Evolutionary conservation across 2,113 vertebrate species (phyloP).

Genomic region (Chamaea fasciata): DNA sequence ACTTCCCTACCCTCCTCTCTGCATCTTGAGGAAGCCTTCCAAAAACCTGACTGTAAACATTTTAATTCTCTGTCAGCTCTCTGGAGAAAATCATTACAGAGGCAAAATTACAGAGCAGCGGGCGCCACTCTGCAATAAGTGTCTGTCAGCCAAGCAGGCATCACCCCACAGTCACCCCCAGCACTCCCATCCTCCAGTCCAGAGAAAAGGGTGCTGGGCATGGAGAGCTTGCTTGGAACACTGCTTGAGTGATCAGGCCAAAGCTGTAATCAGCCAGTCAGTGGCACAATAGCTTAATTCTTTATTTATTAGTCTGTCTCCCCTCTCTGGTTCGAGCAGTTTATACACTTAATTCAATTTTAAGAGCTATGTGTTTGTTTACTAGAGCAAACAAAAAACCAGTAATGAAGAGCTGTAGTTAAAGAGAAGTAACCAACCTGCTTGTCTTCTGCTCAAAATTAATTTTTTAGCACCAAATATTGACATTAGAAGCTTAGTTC

Average conservation of each 20-base stretch:
- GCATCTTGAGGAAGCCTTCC: neutral
- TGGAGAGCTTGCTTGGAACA: neutral
- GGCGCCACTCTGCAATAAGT: neutral
- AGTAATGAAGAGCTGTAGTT: neutral
- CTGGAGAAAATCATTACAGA: neutral
- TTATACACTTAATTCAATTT: neutral
- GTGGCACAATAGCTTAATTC: neutral
- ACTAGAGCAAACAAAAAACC: neutral
- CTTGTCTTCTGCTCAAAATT: neutral
- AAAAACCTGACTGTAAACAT: neutral
- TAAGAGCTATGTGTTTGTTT: neutral
- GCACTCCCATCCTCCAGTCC: neutral
- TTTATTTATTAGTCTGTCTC: neutral
- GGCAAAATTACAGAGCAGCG: neutral
- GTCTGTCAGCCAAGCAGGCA: neutral
- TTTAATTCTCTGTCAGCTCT: neutral
- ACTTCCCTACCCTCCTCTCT: neutral
- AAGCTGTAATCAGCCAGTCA: neutral
- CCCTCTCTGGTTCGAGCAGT: neutral
- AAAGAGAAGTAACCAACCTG: neutral
- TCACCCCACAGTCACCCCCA: neutral
- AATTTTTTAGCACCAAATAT: conserved; percentile 5
- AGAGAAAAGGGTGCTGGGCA: neutral
- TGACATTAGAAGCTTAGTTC: conserved; percentile 4
- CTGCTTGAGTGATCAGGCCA: neutral